phyloP scores from a whole-genome alignment of 2,113 vertebrate genomes.

The Chitala chitala region DNA sequence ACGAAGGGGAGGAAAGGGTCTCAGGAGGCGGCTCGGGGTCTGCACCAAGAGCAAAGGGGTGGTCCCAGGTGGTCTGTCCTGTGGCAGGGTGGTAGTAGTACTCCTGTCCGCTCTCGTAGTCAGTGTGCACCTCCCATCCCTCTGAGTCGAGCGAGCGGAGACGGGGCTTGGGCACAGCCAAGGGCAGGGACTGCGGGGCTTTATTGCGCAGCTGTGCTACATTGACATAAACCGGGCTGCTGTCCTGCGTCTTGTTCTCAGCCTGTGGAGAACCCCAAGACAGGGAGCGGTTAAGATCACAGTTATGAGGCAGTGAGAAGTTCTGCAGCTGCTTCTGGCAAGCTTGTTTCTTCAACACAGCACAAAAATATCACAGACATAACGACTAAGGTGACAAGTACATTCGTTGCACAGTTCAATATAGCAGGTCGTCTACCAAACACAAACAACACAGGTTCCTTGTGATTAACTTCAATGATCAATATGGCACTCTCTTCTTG shows the following conservation, averaged over 20 bases:
- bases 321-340: background rate
- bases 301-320: background rate
- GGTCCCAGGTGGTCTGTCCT: conserved; percentile 85
- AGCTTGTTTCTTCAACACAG: background rate
- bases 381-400: no score
- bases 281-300: background rate
- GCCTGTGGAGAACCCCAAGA: conserved; percentile 38
- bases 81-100: conserved; percentile 82
- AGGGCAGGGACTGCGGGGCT: conserved; percentile 10
- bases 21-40: conserved; percentile 33
- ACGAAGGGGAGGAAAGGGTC: conserved; percentile 32
- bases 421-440: no score
- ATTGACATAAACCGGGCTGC: conserved; percentile 74
- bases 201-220: conserved; percentile 62
- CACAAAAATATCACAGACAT: background rate
- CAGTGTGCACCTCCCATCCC: conserved; percentile 82
- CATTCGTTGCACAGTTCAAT: no score
- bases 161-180: background rate
- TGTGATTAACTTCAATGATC: no score
- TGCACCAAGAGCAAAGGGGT: conserved; percentile 57
- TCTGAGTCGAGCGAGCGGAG: conserved; percentile 31
- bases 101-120: conserved; percentile 71
- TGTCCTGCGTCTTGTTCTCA: conserved; percentile 41
- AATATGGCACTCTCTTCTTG: no score
- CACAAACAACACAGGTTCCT: no score